phyloP scores from a whole-genome alignment of 92 coral and sea anemone species.

The Plumapathes pennacea region DNA sequence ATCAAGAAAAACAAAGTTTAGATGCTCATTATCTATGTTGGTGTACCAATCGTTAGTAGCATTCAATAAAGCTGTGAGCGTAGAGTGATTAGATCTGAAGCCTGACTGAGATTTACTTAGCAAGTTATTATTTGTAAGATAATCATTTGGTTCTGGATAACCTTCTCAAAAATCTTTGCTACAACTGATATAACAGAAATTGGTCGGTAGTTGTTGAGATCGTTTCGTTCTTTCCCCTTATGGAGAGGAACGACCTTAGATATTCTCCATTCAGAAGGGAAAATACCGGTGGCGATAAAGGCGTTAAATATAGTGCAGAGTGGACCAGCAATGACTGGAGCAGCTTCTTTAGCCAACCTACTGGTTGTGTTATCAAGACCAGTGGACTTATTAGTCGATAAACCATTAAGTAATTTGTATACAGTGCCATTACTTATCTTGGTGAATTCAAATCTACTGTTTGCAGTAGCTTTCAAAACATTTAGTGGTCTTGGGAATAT shows the following conservation, averaged over 20 bases:
- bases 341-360: no score
- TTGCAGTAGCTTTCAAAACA: no score
- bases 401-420: no score
- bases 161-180: conserved; percentile 16
- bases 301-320: no score
- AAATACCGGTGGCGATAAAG: no score
- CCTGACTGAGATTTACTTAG: conserved; percentile 6
- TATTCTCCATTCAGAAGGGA: no score
- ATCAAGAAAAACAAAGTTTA: conserved; percentile 10
- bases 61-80: conserved; percentile 4
- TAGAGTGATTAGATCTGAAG: conserved; percentile 8
- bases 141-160: conserved; percentile 4
- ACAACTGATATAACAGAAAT: conserved; percentile 14
- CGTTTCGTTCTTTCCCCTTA: no score
- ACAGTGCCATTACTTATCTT: not conserved
- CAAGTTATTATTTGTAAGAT: conserved; percentile 4
- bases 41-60: conserved; percentile 4
- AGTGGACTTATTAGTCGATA: no score
- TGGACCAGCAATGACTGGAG: no score
- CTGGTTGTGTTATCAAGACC: no score
- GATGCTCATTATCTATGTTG: conserved; percentile 9
- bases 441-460: not conserved
- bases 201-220: conserved; percentile 12
- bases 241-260: no score
- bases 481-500: no score